Evolutionary conservation across 2,113 vertebrate genomes (phyloP).

Genomic region (Myodes glareolus): DNA sequence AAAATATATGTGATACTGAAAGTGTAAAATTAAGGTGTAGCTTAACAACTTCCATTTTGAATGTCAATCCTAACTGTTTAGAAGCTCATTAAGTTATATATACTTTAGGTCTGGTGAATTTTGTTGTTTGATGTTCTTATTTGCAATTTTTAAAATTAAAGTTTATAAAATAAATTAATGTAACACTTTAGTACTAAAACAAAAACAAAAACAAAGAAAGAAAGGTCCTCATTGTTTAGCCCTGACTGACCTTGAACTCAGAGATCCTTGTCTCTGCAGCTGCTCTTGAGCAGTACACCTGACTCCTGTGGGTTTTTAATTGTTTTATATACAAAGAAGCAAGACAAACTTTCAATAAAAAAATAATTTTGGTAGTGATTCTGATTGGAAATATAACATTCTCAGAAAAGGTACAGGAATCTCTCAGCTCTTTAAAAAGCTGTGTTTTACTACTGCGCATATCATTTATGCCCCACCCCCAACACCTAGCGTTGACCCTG

Average conservation of each 20-base stretch:
- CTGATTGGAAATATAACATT: constrained; percentile 54
- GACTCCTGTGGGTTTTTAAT: background rate
- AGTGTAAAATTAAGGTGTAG: background rate
- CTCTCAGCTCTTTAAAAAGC: background rate
- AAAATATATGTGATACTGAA: background rate
- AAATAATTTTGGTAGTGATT: constrained; percentile 30
- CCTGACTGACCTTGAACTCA: background rate
- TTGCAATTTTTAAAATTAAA: background rate
- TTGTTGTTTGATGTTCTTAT: background rate
- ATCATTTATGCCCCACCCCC: too few species aligned
- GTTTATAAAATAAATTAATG: background rate
- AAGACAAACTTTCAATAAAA: constrained; percentile 33
- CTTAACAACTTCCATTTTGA: background rate
- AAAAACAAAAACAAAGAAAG: background rate
- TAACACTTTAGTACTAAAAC: background rate
- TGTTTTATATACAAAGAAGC: constrained; percentile 41
- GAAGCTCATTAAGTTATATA: background rate
- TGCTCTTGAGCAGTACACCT: background rate
- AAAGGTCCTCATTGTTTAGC: background rate
- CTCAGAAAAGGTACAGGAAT: background rate
- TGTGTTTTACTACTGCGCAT: background rate
- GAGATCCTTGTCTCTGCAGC: background rate
- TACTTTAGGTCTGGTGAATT: background rate
- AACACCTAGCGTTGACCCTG: background rate
- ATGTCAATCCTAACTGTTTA: background rate